Evolutionary conservation across 2,888 invertebrate species (phyloP), one percentile per base, ranked within the genome.

Genomic region (Ormyrus nitidulus): DNA sequence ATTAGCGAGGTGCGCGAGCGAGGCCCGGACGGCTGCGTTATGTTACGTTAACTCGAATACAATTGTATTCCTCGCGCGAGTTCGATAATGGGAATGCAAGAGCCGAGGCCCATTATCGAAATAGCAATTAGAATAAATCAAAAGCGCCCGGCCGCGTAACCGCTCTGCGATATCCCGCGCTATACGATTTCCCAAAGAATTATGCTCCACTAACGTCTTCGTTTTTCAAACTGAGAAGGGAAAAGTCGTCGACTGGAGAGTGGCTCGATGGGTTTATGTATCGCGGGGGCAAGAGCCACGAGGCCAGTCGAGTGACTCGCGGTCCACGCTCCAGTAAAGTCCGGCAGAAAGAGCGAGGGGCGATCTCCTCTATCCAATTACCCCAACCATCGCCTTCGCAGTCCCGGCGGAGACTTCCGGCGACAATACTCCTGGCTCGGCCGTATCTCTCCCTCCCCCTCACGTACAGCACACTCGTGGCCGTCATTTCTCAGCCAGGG

Each of bases 51-150:
- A 90, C 88, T 89, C 86, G 87, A 87, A 89, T 89, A 88, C 88
- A 86, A 90, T 90, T 89, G 87, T 88, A 89, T 87, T 87, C 84
- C 87, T 85, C 83, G 76, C 77, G 80, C 84, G 85, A 89, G 89
- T 89, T 89, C 89, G 88, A 90, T 90, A 90, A 90, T 89, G 90
- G 87, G 88, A 89, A 90, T 90, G 88, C 88, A 89, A 89, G 87
- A 86, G 88, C 80, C 76, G 83, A 69, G 83, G 84, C 85, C 87
- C 88, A 89, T 89, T 90, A 89, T 90, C 89, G 89, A 90, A 89
- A 89, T 89, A 88, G 90, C 87, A 89, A 90, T 90, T 89, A 90
- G 89, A 88, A 88, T 90, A 89, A 90, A 90, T 90, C 89, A 90
- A 87, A 88, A 88, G 87, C 54, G 44, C 5, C 9, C 62, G 53